A percentile compares a stretch with the other conserved stretches of the same genome.
Evolutionary conservation across 2,888 invertebrate genomes (phyloP).

Genomic region (Meganola albula): DNA sequence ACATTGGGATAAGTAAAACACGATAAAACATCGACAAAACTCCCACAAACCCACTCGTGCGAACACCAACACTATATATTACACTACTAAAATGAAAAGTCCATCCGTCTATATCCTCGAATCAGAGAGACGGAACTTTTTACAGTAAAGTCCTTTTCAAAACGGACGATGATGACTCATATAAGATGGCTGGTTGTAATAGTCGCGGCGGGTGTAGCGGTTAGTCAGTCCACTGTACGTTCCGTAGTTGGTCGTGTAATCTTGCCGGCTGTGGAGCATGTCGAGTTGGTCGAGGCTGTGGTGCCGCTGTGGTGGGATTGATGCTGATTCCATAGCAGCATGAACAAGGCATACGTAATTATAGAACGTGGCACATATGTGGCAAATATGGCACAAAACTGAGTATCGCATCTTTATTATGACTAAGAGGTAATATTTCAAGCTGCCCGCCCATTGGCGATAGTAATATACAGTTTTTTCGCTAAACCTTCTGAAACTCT

Average conservation of each 20-base stretch:
- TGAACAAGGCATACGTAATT: slow-evolving; percentile 39
- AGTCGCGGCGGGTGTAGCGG: slow-evolving; percentile 57
- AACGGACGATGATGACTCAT: slow-evolving; percentile 69
- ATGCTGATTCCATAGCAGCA: slow-evolving; percentile 55
- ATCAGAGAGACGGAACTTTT: slow-evolving; percentile 70
- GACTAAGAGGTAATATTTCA: no score
- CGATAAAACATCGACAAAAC: no score
- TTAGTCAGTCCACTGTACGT: slow-evolving; percentile 42
- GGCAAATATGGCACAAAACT: background rate
- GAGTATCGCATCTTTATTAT: no score
- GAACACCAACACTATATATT: slow-evolving; percentile 38
- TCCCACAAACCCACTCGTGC: slow-evolving; percentile 36
- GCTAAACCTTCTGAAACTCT: no score
- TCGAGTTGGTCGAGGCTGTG: slow-evolving; percentile 71
- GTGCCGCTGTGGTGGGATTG: slow-evolving; percentile 60
- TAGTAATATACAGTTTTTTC: no score
- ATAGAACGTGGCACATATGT: slow-evolving; percentile 1
- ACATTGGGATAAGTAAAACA: no score
- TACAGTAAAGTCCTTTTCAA: slow-evolving; percentile 74
- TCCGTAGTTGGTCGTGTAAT: slow-evolving; percentile 54
- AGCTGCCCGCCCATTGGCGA: no score
- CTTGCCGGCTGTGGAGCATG: slow-evolving; percentile 62
- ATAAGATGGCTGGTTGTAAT: slow-evolving; percentile 57
- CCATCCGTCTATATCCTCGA: slow-evolving; percentile 60
- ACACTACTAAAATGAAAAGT: slow-evolving; percentile 48